Conservation (phyloP, 53 echinoderm and acorn worm species). For the Henricia sp. region DNA sequence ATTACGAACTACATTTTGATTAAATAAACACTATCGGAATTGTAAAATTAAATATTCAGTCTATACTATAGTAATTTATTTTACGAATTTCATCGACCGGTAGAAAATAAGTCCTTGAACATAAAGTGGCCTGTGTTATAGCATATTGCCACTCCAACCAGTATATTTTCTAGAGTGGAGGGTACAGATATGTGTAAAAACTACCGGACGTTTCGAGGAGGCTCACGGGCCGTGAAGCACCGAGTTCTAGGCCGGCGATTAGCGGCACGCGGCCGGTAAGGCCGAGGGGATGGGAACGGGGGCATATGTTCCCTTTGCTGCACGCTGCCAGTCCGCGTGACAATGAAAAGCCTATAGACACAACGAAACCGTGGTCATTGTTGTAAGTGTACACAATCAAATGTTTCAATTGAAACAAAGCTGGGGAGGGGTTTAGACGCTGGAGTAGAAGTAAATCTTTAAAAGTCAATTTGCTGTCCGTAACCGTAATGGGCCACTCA, state of each 20-base stretch:
- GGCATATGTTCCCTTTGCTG: slow-evolving; percentile 1
- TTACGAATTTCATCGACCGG: too few species aligned
- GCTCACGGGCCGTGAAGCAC: slow-evolving; percentile 1
- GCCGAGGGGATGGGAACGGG: slow-evolving; percentile 31
- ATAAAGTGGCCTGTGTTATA: too few species aligned
- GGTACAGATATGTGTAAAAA: too few species aligned
- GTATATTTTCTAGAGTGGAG: too few species aligned
- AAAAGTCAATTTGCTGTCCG: slow-evolving; percentile 38
- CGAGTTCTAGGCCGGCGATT: background rate
- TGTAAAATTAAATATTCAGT: too few species aligned
- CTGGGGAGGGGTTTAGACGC: background rate
- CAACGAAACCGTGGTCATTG: too few species aligned
- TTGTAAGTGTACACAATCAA: too few species aligned
- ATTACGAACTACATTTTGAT: too few species aligned
- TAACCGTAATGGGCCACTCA: background rate
- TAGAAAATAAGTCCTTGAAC: too few species aligned
- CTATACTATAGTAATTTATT: too few species aligned
- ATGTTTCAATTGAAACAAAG: background rate
- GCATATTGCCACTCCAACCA: too few species aligned
- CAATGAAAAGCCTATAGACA: background rate
- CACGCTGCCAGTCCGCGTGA: background rate
- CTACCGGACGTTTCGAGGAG: slow-evolving; percentile 34
- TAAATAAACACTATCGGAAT: too few species aligned
- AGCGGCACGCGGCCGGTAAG: background rate
- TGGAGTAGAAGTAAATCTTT: background rate